A percentile compares a stretch with the other conserved stretches of the same genome.
Conservation (phyloP, 1,140 invertebrate species). For the Drosophila chauvacae region DNA sequence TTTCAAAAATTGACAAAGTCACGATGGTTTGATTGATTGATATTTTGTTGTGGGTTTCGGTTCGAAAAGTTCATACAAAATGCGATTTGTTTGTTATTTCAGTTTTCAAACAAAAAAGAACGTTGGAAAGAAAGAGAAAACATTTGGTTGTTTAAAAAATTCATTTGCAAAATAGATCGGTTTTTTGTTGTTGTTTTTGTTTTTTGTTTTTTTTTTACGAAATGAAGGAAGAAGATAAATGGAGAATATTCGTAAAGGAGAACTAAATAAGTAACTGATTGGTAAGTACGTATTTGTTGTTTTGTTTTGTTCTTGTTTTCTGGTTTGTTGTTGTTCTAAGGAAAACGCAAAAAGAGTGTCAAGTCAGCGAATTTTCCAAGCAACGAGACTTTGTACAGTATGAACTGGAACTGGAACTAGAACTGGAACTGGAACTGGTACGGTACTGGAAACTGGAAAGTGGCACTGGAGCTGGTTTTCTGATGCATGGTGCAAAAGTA, state of each 20-base stretch:
- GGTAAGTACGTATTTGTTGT: constrained; percentile 76
- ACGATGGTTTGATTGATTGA: constrained; percentile 54
- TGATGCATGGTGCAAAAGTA: constrained; percentile 59
- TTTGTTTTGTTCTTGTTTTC: constrained; percentile 68
- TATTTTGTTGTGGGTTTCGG: constrained; percentile 48
- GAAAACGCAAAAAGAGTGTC: constrained; percentile 38
- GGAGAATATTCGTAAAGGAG: constrained; percentile 54
- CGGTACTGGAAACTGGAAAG: constrained; percentile 32
- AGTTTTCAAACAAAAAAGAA: constrained; percentile 72
- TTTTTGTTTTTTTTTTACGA: constrained; percentile 25
- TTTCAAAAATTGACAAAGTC: constrained; percentile 70
- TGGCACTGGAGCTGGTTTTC: constrained; percentile 54
- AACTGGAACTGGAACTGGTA: constrained; percentile 32
- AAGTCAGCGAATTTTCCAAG: constrained; percentile 73
- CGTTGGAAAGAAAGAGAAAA: constrained; percentile 79
- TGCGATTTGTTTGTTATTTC: constrained; percentile 52
- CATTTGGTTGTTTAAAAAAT: constrained; percentile 77
- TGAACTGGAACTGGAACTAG: constrained; percentile 34
- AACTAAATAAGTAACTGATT: constrained; percentile 67
- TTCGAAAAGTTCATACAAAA: constrained; percentile 51
- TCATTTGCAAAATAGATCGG: constrained; percentile 63
- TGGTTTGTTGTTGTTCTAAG: constrained; percentile 73
- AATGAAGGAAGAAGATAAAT: constrained; percentile 68
- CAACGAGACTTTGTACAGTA: constrained; percentile 75
- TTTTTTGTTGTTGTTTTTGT: constrained; percentile 52